These are phyloP conservation scores for Eurystomus glaucurus DNA, from an alignment of 2,797 vertebrate species.

Conservation along the genomic window DNA sequence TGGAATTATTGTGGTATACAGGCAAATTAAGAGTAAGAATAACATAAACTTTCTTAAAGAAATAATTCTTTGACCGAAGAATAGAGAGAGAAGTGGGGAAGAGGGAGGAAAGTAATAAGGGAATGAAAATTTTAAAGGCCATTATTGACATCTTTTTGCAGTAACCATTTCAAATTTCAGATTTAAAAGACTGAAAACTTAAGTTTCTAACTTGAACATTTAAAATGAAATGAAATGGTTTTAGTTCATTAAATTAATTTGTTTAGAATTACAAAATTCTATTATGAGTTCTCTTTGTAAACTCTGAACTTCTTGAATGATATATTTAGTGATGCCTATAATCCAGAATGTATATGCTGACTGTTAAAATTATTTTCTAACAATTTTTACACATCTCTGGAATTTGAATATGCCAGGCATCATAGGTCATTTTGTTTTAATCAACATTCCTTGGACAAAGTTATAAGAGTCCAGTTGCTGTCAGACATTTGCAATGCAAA, in stretches of 20 bases:
- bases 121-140: neutral
- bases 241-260: neutral
- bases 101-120: neutral
- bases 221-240: neutral
- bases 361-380: neutral
- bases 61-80: neutral
- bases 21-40: neutral
- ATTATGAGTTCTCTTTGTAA: neutral
- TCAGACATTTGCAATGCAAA: neutral
- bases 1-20: neutral
- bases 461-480: neutral
- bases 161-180: neutral
- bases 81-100: neutral
- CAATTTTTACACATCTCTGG: neutral
- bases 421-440: neutral
- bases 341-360: neutral
- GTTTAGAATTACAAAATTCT: neutral
- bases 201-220: neutral
- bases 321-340: neutral
- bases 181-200: neutral
- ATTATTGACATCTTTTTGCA: neutral
- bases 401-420: neutral
- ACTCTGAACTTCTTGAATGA: neutral
- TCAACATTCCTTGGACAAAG: neutral
- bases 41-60: neutral